These are phyloP conservation scores for Caenorhabditis sulstoni DNA, from an alignment of 2,888 invertebrate species.

Conservation along the genomic window DNA sequence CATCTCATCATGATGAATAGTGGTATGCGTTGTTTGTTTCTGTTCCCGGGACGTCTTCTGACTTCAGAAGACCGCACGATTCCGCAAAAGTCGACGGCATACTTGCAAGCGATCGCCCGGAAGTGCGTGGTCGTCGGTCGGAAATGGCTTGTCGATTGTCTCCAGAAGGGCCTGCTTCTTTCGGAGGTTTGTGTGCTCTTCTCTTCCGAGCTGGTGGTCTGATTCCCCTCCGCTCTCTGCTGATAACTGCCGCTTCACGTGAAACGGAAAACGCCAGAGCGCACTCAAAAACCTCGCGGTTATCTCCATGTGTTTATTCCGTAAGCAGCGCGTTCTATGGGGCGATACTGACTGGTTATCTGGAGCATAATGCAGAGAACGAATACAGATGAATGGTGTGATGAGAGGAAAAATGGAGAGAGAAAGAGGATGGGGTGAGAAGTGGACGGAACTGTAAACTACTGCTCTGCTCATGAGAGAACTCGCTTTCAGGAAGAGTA, in stretches of 20 bases:
- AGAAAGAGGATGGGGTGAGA: constrained; percentile 5
- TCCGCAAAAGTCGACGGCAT: constrained; percentile 49
- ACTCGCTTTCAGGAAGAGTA: constrained; percentile 38
- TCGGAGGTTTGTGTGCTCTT: constrained; percentile 16
- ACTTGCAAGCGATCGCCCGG: constrained; percentile 46
- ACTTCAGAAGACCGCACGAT: constrained; percentile 42
- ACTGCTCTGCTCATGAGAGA: neutral
- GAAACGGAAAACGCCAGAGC: constrained; percentile 17
- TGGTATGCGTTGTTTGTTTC: constrained; percentile 10
- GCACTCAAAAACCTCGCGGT: constrained; percentile 7
- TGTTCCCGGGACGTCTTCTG: neutral
- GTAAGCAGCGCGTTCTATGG: constrained; percentile 10
- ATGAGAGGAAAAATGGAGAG: neutral
- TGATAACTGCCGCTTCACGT: constrained; percentile 21
- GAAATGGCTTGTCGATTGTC: constrained; percentile 55
- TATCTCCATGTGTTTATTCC: constrained; percentile 14
- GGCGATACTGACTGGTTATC: neutral
- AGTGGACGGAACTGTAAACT: neutral
- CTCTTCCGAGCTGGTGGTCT: constrained; percentile 37
- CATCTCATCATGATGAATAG: constrained; percentile 67
- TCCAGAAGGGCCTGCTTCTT: constrained; percentile 16
- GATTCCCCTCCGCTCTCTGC: constrained; percentile 19
- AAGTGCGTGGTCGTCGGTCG: constrained; percentile 48
- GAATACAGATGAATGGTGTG: constrained; percentile 15
- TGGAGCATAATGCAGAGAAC: constrained; percentile 13